Evolutionary conservation across 1,140 invertebrate genomes (phyloP).

Genomic region (Mycetomoellerius zeteki): DNA sequence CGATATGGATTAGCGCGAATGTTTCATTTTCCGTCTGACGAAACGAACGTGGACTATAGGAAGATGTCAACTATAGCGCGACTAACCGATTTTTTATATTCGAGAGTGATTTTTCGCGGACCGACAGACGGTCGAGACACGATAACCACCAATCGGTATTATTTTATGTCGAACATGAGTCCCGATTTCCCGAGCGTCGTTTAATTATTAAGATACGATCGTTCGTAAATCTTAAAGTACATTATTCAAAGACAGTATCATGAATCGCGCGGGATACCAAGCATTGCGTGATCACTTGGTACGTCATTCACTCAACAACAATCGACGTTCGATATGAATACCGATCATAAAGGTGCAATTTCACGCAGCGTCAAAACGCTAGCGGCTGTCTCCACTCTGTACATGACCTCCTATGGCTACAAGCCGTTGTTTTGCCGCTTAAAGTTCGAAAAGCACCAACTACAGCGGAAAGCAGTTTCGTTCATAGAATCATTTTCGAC

Average conservation of each 20-base stretch:
- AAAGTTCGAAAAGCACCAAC: no score
- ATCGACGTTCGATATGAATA: background rate
- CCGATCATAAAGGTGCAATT: background rate
- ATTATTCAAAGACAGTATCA: constrained; percentile 9
- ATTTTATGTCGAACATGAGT: background rate
- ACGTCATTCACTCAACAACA: background rate
- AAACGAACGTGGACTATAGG: constrained; percentile 33
- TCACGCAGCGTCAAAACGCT: no score
- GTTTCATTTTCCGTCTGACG: constrained; percentile 22
- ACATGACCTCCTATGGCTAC: no score
- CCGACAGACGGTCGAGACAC: background rate
- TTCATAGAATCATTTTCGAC: no score
- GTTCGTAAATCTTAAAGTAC: constrained; percentile 17
- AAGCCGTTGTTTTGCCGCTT: no score
- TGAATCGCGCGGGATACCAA: constrained; percentile 7
- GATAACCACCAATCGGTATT: constrained; percentile 17
- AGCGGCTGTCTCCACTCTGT: no score
- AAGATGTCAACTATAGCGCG: constrained; percentile 42
- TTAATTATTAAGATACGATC: constrained; percentile 1
- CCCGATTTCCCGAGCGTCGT: background rate
- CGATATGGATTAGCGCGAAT: constrained; percentile 46
- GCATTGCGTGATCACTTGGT: background rate
- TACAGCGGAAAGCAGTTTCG: no score
- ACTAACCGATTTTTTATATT: constrained; percentile 45
- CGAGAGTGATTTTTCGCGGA: background rate